phyloP scores from a whole-genome alignment of 2,113 vertebrate species.

The Entelurus aequoreus region DNA sequence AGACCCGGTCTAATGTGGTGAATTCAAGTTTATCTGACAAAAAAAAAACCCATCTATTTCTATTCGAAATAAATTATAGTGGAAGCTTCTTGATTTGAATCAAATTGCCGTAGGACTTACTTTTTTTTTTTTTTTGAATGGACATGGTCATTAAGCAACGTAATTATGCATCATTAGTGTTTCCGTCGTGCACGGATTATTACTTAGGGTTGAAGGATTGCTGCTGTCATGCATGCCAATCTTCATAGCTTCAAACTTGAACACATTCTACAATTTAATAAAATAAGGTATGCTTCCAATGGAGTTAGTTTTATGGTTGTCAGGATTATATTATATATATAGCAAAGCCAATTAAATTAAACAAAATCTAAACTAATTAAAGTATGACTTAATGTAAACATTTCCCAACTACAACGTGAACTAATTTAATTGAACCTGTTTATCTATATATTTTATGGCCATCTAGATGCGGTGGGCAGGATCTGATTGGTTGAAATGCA shows the following conservation, averaged over 20 bases:
- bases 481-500: too few relatives aligned
- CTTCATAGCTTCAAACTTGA: not conserved
- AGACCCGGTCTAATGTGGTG: not conserved
- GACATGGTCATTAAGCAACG: constrained; percentile 1
- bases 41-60: not conserved
- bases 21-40: not conserved
- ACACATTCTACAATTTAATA: not conserved
- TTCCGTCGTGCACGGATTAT: not conserved
- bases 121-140: not conserved
- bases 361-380: too few relatives aligned
- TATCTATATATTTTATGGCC: too few relatives aligned
- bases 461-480: too few relatives aligned
- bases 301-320: not conserved
- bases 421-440: too few relatives aligned
- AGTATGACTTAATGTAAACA: too few relatives aligned
- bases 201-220: constrained; percentile 2
- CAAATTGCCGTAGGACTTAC: not conserved
- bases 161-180: constrained; percentile 1
- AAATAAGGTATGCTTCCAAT: not conserved
- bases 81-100: not conserved
- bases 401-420: too few relatives aligned
- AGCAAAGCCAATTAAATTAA: too few relatives aligned
- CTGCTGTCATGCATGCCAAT: not conserved
- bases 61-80: not conserved
- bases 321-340: not conserved